A percentile compares a stretch with the other conserved stretches of the same genome.
Conservation (phyloP, 2,113 vertebrate genomes). For the Lepus timidus region DNA sequence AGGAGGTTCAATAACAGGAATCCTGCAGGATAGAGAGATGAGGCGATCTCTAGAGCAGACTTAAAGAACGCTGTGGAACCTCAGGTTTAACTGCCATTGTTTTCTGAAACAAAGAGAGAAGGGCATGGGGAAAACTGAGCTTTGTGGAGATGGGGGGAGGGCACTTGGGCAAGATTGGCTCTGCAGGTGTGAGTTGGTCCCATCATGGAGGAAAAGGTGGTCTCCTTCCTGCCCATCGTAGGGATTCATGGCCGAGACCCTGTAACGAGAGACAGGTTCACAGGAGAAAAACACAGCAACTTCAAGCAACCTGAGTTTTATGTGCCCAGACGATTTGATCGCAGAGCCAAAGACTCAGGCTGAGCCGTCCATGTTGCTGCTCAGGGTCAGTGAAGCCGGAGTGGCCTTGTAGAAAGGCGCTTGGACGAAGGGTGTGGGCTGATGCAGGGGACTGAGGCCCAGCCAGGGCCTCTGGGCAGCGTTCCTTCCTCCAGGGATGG, state of each 20-base stretch:
- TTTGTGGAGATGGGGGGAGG: not conserved
- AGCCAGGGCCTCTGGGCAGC: not conserved
- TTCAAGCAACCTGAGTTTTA: not conserved
- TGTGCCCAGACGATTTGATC: not conserved
- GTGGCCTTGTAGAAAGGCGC: not conserved
- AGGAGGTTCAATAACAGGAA: not conserved
- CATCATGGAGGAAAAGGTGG: not conserved
- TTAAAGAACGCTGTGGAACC: not conserved
- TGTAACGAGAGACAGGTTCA: not conserved
- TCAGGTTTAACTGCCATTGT: not conserved
- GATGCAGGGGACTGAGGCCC: not conserved
- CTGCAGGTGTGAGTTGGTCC: not conserved
- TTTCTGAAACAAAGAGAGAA: not conserved
- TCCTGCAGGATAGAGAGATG: too few relatives aligned
- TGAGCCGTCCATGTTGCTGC: too few relatives aligned
- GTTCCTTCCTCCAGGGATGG: not conserved
- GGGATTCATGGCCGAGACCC: not conserved
- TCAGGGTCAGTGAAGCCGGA: not conserved
- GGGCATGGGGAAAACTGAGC: fast-evolving
- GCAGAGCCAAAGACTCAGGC: not conserved
- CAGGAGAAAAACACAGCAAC: not conserved
- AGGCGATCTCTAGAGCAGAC: not conserved
- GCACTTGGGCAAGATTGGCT: too few relatives aligned
- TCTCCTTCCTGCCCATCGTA: not conserved
- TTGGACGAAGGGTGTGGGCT: too few relatives aligned